These are phyloP conservation scores for Kradibia gibbosae DNA, from an alignment of 1,140 invertebrate genomes.

Conservation along the genomic window DNA sequence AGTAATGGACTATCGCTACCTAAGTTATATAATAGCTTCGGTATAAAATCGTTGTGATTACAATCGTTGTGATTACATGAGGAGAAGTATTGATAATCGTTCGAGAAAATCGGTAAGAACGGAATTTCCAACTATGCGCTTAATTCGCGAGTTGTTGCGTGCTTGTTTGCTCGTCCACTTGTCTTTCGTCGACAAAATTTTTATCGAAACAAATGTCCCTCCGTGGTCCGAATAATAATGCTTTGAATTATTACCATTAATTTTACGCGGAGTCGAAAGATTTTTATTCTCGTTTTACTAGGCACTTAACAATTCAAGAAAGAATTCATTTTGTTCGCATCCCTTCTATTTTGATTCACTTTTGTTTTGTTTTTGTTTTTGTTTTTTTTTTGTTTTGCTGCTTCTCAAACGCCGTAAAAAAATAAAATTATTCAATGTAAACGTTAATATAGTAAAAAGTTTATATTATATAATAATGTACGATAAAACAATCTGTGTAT, in stretches of 20 bases:
- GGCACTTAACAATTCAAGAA: conserved; percentile 41
- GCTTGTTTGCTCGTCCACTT: too few relatives aligned
- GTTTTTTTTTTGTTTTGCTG: conserved; percentile 8
- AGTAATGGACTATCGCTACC: conserved; percentile 47
- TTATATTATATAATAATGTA: conserved; percentile 37
- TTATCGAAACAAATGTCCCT: not conserved
- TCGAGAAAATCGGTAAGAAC: not conserved
- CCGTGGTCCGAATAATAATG: not conserved
- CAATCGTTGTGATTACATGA: too few relatives aligned
- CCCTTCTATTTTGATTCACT: too few relatives aligned
- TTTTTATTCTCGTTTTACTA: conserved; percentile 42
- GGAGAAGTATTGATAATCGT: too few relatives aligned
- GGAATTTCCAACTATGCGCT: conserved; percentile 4
- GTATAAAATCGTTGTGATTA: too few relatives aligned
- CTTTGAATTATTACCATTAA: not conserved
- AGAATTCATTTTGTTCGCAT: too few relatives aligned
- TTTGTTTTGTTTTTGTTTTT: too few relatives aligned
- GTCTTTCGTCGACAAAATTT: too few relatives aligned
- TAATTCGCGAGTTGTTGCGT: conserved; percentile 5
- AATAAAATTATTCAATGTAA: conserved; percentile 48
- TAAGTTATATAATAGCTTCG: too few relatives aligned
- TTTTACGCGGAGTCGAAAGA: conserved; percentile 25
- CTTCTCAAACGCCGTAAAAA: conserved; percentile 44
- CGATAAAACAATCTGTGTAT: conserved; percentile 47
- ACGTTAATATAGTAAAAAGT: conserved; percentile 43